Base-by-base conservation (phyloP, 2,888 invertebrate species). In the Octonoba sinensis region DNA sequence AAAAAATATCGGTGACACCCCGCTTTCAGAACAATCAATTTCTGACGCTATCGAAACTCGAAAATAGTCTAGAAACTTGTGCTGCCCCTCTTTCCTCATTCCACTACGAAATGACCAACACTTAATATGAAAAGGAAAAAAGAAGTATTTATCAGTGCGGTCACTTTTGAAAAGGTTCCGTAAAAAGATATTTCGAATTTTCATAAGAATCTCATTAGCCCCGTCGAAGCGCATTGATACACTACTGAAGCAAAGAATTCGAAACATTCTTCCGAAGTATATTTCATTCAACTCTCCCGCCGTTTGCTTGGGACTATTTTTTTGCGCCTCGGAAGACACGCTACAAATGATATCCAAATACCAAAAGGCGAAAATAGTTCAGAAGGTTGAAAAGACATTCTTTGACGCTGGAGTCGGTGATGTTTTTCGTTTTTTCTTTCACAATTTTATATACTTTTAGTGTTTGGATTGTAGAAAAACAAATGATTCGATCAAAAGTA, bases 191-290 rank as follows among this genome's bases (percentile, higher is more conserved):
- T 36, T 20, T 51, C 27, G 49, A 24, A 78, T 78, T 78, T 78
- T 78, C 78, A 78, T 78, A 78, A 78, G 78, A 78, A 78, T 78
- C 71, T 78, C 78, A 78, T 78, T 78, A 78, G 71, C 49, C n/a
- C 27, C 18, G 67, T 67, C 54, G 36, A 65, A 66, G 18, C 27
- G 36, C 78, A 65, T 71, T 71, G 65, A 57, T 66, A 47, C 49
- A 66, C 22, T 6, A 16, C 49, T 16, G 59, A 59, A 27, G 24
- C n/a, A 44, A 77, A 78, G 71, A 70, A 78, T 78, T 78, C 65
- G 24, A 71, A 71, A 47, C 47, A 78, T 78, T 78, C 76, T 76
- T 77, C 22, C 62, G n/a, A 66, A 66, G 67, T 18, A 77, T 77
- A 70, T 77, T 77, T 77, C 76, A 77, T 56, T 70, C 18, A 24